Base-by-base conservation (phyloP, 2,113 vertebrate genomes). In the Campylorhamphus procurvoides region DNA sequence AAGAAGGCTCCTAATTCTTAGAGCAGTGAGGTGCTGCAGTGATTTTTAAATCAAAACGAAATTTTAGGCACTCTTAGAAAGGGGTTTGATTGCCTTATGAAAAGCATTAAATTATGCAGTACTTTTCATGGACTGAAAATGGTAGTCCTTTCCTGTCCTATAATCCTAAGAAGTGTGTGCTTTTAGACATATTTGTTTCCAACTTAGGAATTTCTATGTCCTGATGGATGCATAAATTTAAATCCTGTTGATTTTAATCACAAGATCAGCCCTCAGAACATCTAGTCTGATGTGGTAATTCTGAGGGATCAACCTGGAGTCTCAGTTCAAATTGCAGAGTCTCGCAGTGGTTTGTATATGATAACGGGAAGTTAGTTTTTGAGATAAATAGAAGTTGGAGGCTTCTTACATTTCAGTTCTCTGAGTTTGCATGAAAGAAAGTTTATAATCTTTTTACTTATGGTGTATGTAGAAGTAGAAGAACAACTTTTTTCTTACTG, bases 1-100 rank as follows among this genome's bases (percentile, higher is more conserved):
- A 95, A 90, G 53, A 66, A 69, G 18, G 28, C 62, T 89, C 19
- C 64, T 74, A 90, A 77, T 88, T 92, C 19, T 93, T 63, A 59
- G 12, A 93, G 52, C 37, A 50, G n/a, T 35, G 39, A 88, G 18
- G 59, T 84, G 94, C 55, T 88, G 47, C 37, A 71, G 0, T 47
- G 47, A 4, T 35, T 68, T 90, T 85, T 80, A 78, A 73, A 18
- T 76, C 58, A 87, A 42, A 92, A 55, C 7, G 33, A 78, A 77
- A 86, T 80, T 42, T 39, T 77, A 67, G 80, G 11, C 16, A 18
- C 56, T 50, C 16, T 40, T 58, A 77, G 35, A 63, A 76, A 88
- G 13, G 16, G 37, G 3, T 29, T 68, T 82, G 23, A 52, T 52
- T 84, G 39, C 62, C 33, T 60, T 49, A 49, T 50, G 47, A 44